phyloP scores from a whole-genome alignment of 2,797 vertebrate species.

The Florisuga fusca region DNA sequence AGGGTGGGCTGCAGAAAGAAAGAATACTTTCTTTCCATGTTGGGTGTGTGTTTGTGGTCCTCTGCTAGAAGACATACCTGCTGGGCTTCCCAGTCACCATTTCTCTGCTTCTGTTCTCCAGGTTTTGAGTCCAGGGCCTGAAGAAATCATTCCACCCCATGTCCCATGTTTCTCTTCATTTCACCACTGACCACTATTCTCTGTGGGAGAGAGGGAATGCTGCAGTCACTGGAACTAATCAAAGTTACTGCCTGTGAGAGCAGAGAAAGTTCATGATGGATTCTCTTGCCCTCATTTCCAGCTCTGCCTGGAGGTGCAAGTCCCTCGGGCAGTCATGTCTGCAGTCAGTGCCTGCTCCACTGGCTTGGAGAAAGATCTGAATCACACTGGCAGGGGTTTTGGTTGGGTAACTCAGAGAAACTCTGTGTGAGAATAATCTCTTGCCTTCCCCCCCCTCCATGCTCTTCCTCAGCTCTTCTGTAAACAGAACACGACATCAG shows the following conservation, averaged over 20 bases:
- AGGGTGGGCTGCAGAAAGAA: neutral
- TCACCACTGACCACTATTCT: neutral
- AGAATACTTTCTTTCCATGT: neutral
- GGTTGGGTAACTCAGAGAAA: conserved; percentile 19
- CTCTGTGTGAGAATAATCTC: neutral
- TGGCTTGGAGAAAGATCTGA: conserved; percentile 36
- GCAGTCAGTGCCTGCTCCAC: conserved; percentile 32
- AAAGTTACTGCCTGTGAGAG: conserved; percentile 7
- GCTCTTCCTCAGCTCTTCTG: neutral
- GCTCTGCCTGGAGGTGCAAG: conserved; percentile 25
- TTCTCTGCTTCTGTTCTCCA: neutral
- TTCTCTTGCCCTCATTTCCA: conserved; percentile 51
- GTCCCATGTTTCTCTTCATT: accelerated
- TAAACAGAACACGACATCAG: neutral
- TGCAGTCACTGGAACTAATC: neutral
- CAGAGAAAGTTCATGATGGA: conserved; percentile 29
- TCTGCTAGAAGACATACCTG: neutral
- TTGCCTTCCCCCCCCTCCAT: neutral
- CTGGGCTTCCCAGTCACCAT: neutral
- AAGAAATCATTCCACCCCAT: neutral
- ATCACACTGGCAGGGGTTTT: conserved; percentile 30
- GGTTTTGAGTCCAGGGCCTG: neutral
- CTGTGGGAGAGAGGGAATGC: neutral
- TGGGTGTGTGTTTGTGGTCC: neutral
- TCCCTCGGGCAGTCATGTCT: conserved; percentile 24